These are phyloP conservation scores for Papilio machaon DNA, from an alignment of 1,140 invertebrate species.

Conservation along the genomic window DNA sequence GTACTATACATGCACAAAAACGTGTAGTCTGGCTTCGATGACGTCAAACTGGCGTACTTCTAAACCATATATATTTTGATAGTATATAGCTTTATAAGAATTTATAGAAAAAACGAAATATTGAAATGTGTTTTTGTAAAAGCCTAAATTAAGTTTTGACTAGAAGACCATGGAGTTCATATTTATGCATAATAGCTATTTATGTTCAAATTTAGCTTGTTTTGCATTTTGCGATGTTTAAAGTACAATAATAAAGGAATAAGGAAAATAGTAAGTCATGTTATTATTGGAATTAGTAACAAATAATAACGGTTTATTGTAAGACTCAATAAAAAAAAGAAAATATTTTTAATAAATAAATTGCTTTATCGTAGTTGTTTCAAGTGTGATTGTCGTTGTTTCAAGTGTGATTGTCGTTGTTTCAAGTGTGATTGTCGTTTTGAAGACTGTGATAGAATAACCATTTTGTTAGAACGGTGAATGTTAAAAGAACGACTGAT, in stretches of 20 bases:
- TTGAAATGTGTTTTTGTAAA: too few species aligned
- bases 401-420: conserved; percentile 13
- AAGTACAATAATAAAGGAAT: conserved; percentile 8
- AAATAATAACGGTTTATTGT: not conserved
- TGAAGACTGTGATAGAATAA: conserved; percentile 48
- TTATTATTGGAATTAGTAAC: too few species aligned
- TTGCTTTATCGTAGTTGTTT: conserved; percentile 5
- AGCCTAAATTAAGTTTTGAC: too few species aligned
- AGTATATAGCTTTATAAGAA: too few species aligned
- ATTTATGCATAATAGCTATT: not conserved
- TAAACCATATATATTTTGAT: too few species aligned
- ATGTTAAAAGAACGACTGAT: conserved; percentile 46
- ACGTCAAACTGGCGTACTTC: too few species aligned
- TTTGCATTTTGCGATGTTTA: not conserved
- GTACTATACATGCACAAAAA: too few species aligned
- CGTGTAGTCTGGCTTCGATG: too few species aligned
- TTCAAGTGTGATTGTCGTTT: conserved; percentile 34
- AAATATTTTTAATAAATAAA: conserved; percentile 1
- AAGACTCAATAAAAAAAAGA: not conserved
- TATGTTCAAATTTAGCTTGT: not conserved
- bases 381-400: conserved; percentile 7
- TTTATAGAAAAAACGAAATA: too few species aligned
- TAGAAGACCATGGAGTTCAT: too few species aligned
- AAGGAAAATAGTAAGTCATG: not conserved
- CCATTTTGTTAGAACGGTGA: conserved; percentile 43